Conservation (phyloP, 2,888 invertebrate genomes). For the Nasonia oneida region DNA sequence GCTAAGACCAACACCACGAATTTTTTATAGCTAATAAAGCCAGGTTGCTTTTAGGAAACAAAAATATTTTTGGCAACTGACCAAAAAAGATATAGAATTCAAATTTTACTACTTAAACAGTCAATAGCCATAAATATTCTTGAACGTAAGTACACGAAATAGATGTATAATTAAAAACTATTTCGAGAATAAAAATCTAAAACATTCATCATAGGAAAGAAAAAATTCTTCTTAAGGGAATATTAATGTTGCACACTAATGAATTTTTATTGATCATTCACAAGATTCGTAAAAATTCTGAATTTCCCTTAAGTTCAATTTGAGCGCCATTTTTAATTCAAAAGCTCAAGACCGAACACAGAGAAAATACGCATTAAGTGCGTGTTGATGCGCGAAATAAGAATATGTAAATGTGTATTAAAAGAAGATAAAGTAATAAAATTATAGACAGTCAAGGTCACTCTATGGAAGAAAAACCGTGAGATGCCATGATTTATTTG, state of each 20-base stretch:
- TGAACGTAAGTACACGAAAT: background rate
- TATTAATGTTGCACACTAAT: background rate
- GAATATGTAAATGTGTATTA: slow-evolving; percentile 19
- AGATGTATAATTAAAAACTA: slow-evolving; percentile 11
- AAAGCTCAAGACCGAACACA: slow-evolving; percentile 34
- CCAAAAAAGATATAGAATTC: background rate
- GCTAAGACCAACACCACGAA: slow-evolving; percentile 75
- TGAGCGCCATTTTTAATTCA: background rate
- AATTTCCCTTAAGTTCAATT: background rate
- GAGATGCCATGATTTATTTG: background rate
- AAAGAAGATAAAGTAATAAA: background rate
- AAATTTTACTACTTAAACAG: background rate
- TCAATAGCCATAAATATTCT: slow-evolving; percentile 1
- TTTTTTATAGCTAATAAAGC: slow-evolving; percentile 69
- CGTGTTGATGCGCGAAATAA: slow-evolving; percentile 38
- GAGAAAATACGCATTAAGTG: slow-evolving; percentile 1
- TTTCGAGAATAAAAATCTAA: background rate
- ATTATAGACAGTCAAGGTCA: slow-evolving; percentile 18
- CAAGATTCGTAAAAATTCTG: background rate
- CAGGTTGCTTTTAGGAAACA: background rate
- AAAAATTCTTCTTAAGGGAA: slow-evolving; percentile 1
- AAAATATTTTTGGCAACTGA: slow-evolving; percentile 13
- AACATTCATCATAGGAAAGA: background rate
- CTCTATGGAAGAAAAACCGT: background rate
- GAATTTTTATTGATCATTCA: background rate